Percentiles rank a stretch among this genome's conserved stretches.
These are phyloP conservation scores for Chrysocyon brachyurus DNA, from an alignment of 2,797 vertebrate genomes.

Conservation along the genomic window DNA sequence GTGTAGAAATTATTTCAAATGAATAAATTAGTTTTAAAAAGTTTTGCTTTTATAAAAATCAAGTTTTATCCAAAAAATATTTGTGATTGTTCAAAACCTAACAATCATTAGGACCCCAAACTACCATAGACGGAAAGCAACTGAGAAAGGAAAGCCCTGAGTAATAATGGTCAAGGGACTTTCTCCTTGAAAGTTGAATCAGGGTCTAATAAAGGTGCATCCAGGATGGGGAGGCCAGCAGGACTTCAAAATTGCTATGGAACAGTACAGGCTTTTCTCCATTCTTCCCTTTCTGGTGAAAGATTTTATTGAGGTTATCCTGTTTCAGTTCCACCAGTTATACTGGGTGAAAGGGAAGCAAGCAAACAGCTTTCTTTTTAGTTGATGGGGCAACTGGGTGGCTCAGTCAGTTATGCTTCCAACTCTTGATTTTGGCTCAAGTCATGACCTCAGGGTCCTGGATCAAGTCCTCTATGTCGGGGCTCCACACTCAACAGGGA, in stretches of 20 bases:
- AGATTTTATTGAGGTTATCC: neutral
- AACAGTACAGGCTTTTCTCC: neutral
- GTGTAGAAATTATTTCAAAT: neutral
- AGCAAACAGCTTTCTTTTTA: neutral
- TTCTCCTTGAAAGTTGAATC: neutral
- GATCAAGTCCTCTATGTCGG: neutral
- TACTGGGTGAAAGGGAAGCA: neutral
- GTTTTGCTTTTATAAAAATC: neutral
- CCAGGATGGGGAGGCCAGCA: neutral
- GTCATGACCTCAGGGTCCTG: neutral
- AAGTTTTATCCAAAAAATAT: neutral
- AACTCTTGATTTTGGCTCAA: neutral
- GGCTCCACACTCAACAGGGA: neutral
- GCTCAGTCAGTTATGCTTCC: neutral
- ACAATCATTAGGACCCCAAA: neutral
- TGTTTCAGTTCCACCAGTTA: neutral
- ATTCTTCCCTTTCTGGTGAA: neutral
- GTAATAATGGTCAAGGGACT: neutral
- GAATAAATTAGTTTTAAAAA: neutral
- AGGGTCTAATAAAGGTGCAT: neutral
- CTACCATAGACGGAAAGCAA: neutral
- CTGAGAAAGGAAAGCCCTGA: neutral
- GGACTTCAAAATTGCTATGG: neutral
- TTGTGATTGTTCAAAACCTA: neutral
- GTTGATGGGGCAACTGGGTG: neutral